Percentiles rank a stretch among this genome's conserved stretches.
Evolutionary conservation across 1,140 invertebrate species (phyloP).

Genomic region (Hyles vespertilio): DNA sequence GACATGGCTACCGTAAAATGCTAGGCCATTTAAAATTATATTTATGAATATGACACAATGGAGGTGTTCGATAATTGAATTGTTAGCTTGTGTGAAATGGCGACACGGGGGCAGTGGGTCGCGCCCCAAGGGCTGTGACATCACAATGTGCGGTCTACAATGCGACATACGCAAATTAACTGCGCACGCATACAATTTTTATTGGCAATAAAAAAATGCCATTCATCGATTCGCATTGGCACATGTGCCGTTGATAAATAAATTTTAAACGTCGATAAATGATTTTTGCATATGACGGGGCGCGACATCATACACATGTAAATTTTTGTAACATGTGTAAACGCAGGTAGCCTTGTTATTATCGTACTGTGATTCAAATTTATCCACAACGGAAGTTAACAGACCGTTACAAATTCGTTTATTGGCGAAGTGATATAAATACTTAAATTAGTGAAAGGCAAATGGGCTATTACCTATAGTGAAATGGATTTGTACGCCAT

Average conservation of each 20-base stretch:
- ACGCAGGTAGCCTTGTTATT: constrained; percentile 54
- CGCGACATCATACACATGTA: constrained; percentile 37
- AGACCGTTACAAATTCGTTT: constrained; percentile 66
- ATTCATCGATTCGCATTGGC: constrained; percentile 60
- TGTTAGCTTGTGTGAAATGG: constrained; percentile 54
- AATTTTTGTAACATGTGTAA: constrained; percentile 55
- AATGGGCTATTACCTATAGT: constrained; percentile 26
- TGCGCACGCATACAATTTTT: constrained; percentile 61
- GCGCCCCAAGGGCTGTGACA: constrained; percentile 47
- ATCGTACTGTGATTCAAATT: constrained; percentile 61
- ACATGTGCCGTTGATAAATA: constrained; percentile 58
- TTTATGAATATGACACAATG: constrained; percentile 58
- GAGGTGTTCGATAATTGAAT: constrained; percentile 63
- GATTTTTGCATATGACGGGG: constrained; percentile 71
- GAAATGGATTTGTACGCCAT: constrained; percentile 23
- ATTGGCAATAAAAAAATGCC: constrained; percentile 64
- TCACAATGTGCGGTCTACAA: constrained; percentile 58
- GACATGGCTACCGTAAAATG: constrained; percentile 52
- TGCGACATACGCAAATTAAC: constrained; percentile 68
- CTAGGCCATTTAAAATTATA: constrained; percentile 43
- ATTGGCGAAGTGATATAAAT: constrained; percentile 55
- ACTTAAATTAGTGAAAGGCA: constrained; percentile 29
- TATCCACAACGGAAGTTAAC: constrained; percentile 53
- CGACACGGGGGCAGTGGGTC: constrained; percentile 61
- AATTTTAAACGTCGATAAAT: constrained; percentile 66